Evolutionary conservation across 2,888 invertebrate genomes (phyloP).

Genomic region (Hyposoter didymator): DNA sequence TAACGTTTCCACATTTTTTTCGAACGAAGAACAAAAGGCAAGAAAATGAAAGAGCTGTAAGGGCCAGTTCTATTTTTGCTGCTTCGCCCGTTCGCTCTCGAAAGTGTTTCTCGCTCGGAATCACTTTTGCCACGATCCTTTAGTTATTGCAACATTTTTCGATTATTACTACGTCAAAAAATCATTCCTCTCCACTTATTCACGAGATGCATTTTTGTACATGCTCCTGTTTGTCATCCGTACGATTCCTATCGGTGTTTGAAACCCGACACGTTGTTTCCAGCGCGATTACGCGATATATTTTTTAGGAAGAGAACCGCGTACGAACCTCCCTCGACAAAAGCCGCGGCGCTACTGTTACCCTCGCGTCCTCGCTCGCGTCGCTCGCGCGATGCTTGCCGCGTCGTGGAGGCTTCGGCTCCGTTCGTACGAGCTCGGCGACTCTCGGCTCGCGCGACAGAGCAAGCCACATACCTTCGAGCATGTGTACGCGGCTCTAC

Average conservation of each 20-base stretch:
- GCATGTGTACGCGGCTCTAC: not conserved
- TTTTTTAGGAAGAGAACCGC: constrained; percentile 38
- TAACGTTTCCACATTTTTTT: constrained; percentile 38
- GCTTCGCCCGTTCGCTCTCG: not conserved
- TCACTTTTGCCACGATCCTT: not conserved
- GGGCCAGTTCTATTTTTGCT: not conserved
- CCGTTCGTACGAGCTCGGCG: constrained; percentile 72
- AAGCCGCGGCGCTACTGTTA: constrained; percentile 83
- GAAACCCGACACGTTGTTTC: constrained; percentile 38
- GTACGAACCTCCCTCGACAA: constrained; percentile 76
- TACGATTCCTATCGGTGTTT: not conserved
- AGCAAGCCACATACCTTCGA: not conserved
- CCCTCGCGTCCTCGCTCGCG: constrained; percentile 71
- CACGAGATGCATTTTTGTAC: not conserved
- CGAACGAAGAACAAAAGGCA: not conserved
- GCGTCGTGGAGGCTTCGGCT: constrained; percentile 73
- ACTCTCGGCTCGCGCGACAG: constrained; percentile 65
- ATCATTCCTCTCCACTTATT: not conserved
- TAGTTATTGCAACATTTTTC: not conserved
- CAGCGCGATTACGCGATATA: constrained; percentile 50
- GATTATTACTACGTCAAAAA: not conserved
- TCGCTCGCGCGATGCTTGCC: constrained; percentile 73
- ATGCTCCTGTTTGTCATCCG: not conserved
- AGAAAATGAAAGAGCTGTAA: constrained; percentile 5
- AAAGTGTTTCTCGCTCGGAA: not conserved